These are phyloP conservation scores for Ormyrus labotus DNA, from an alignment of 2,888 invertebrate genomes.

Conservation along the genomic window DNA sequence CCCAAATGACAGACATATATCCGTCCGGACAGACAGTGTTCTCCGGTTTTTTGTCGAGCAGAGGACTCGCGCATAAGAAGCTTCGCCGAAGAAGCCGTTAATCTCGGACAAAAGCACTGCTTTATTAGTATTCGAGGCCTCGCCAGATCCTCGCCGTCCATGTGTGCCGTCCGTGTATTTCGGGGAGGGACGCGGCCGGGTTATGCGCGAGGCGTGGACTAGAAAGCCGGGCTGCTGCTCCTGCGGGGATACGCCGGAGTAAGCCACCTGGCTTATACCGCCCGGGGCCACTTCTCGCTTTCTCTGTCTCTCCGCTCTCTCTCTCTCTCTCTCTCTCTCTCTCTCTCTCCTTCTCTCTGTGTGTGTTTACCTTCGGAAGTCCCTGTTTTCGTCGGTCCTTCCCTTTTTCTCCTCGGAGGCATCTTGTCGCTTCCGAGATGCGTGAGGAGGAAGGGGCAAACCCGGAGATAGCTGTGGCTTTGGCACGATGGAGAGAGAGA, in stretches of 20 bases:
- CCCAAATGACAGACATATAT: slow-evolving; percentile 6
- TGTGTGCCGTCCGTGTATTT: neutral
- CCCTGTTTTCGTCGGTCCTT: neutral
- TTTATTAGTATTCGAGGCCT: slow-evolving; percentile 45
- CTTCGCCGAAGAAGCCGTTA: slow-evolving; percentile 12
- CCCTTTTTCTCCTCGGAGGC: neutral
- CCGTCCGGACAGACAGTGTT: neutral
- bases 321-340: no score
- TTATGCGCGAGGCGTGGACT: neutral
- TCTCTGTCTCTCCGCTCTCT: no score
- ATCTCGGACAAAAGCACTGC: slow-evolving; percentile 32
- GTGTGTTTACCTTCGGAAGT: neutral
- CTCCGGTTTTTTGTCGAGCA: no score
- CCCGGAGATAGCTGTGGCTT: no score
- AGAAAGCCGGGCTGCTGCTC: neutral
- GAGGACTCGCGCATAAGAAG: neutral
- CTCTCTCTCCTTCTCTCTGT: no score
- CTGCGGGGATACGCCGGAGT: neutral
- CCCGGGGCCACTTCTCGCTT: neutral
- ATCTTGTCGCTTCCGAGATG: neutral
- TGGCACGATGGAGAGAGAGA: no score
- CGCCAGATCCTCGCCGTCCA: neutral
- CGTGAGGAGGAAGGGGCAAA: no score
- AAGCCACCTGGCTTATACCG: slow-evolving; percentile 40
- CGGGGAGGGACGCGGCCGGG: no score